Evolutionary conservation across 2,113 vertebrate genomes (phyloP).

Genomic region (Enhydra lutris): DNA sequence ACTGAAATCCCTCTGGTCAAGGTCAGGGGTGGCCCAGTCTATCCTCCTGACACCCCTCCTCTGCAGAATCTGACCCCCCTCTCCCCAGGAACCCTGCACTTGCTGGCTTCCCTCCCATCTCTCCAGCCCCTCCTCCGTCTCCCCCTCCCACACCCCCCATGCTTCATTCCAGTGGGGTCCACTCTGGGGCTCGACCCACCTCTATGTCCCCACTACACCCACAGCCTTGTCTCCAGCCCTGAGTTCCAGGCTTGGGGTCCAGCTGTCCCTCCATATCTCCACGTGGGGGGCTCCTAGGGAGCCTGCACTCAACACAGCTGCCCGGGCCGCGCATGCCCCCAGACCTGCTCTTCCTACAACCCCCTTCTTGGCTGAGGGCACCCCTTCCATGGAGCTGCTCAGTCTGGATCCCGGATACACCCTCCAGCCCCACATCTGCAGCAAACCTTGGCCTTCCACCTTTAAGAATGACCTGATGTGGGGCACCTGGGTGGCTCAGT

Average conservation of each 20-base stretch:
- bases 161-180: too few species aligned
- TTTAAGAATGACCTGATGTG: neutral
- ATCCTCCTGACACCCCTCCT: neutral
- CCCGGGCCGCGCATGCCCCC: neutral
- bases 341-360: neutral
- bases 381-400: neutral
- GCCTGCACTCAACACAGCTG: neutral
- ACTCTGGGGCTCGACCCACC: neutral
- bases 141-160: neutral
- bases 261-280: neutral
- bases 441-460: neutral
- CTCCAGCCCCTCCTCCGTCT: neutral
- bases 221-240: neutral
- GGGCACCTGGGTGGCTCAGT: too few species aligned
- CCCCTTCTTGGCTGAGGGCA: neutral
- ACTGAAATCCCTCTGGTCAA: neutral
- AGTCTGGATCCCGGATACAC: neutral
- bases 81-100: neutral
- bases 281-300: neutral
- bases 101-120: neutral
- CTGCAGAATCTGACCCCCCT: neutral
- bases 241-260: neutral
- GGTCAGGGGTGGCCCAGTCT: neutral
- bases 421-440: neutral
- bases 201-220: rapidly evolving